phyloP scores from a whole-genome alignment of 35 echinoderm and acorn worm species.

The Strongylocentrotus purpuratus region DNA sequence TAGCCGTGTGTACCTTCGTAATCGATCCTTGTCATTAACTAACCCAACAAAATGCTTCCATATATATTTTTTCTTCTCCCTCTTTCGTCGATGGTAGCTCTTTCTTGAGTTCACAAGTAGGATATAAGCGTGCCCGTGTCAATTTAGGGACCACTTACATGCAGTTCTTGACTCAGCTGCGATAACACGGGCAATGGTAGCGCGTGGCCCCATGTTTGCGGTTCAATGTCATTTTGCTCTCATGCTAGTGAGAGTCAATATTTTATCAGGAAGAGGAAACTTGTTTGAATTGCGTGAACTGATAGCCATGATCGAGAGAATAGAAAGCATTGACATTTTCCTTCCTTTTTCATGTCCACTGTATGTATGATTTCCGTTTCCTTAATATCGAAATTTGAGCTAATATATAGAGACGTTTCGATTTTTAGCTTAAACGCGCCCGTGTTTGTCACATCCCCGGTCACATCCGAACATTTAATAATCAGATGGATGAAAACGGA shows the following conservation, averaged over 20 bases:
- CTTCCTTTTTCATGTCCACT: background rate
- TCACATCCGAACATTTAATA: constrained; percentile 12
- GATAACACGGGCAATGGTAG: constrained; percentile 24
- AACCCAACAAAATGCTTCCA: constrained; percentile 2
- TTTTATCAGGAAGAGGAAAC: constrained; percentile 21
- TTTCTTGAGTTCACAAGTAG: constrained; percentile 3
- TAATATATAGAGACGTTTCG: constrained; percentile 21
- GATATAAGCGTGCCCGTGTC: background rate
- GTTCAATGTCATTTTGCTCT: constrained; percentile 33
- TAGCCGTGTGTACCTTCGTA: background rate
- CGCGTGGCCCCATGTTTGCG: background rate
- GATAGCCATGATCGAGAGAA: constrained; percentile 13
- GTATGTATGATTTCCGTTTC: constrained; percentile 15
- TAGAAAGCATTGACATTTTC: background rate
- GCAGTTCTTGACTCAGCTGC: constrained; percentile 31
- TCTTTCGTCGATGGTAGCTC: background rate
- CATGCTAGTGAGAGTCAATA: constrained; percentile 28
- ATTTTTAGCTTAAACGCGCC: background rate
- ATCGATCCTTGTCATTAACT: constrained; percentile 3
- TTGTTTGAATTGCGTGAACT: constrained; percentile 42
- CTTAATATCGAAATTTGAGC: constrained; percentile 19
- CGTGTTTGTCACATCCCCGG: background rate
- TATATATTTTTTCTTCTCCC: background rate
- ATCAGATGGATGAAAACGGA: background rate
- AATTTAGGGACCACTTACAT: constrained; percentile 11